Base-by-base conservation (phyloP, 2,888 invertebrate species). In the Leucophenga maculata region DNA sequence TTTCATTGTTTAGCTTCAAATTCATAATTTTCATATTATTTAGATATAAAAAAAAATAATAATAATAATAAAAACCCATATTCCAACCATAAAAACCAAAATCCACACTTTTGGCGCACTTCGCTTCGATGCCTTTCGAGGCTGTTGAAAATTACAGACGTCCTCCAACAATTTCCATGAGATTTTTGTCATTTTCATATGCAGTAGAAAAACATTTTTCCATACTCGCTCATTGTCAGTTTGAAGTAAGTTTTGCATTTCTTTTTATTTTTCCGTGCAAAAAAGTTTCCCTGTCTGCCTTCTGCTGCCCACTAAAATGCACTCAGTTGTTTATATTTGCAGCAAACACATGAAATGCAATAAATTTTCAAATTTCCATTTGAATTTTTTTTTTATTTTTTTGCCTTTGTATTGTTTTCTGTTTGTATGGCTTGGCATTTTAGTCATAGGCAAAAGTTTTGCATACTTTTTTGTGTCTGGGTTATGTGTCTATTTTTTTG, bases 311-410 rank as follows among this genome's bases (percentile, higher is more conserved):
- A 82, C 82, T 11, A 76, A 79, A 64, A 76, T 76, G 80, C 80
- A 77, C 80, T 78, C 79, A 80, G 26, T 26, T 26, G 26, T 26
- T 26, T 26, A 26, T 79, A 80, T 79, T 72, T 77, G 78, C 73
- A 78, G 80, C 74, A 73, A 78, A 76, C 76, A 72, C 78, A 76
- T 79, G 79, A 79, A 82, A 82, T 78, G 81, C 79, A 81, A 82
- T 82, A 82, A 82, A 82, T 82, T 82, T 79, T 72, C 79, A 81
- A 82, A 81, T 80, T 75, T 78, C 78, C 82, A 74, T 77, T 74
- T 69, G 70, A 22, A 16, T 68, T 71, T 65, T 74, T 74, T 65
- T n/a, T 48, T 69, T 62, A 52, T 65, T 55, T 69, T n/a, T 62
- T 68, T 67, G 55, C 14, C 13, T 57, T 65, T 59, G 48, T 50